phyloP scores from a whole-genome alignment of 2,888 invertebrate species.

The Romanomermis culicivorax region DNA sequence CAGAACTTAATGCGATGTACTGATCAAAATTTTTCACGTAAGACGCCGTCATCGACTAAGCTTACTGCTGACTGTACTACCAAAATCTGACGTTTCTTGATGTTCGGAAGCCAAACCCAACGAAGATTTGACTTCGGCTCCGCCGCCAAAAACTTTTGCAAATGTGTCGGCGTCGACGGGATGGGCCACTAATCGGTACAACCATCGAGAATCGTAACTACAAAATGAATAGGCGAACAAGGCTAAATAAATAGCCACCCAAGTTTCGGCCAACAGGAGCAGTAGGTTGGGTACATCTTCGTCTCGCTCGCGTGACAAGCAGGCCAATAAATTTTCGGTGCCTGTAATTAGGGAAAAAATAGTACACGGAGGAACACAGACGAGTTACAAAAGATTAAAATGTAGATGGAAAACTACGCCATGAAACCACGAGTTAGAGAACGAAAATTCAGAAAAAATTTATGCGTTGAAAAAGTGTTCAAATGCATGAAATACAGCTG shows the following conservation, averaged over 20 bases:
- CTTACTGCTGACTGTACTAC: no score
- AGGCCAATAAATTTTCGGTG: slow-evolving; percentile 68
- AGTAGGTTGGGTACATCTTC: slow-evolving; percentile 71
- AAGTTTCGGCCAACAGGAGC: slow-evolving; percentile 72
- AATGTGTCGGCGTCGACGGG: slow-evolving; percentile 55
- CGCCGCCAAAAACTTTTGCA: slow-evolving; percentile 64
- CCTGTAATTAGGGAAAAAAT: no score
- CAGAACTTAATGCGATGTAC: no score
- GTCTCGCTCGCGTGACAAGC: slow-evolving; percentile 76
- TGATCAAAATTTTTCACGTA: no score
- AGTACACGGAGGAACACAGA: slow-evolving; percentile 8
- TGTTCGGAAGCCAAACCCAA: slow-evolving; percentile 15
- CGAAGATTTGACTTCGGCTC: slow-evolving; percentile 52
- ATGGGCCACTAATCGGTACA: slow-evolving; percentile 66
- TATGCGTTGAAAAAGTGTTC: neutral
- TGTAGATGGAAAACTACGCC: slow-evolving; percentile 5
- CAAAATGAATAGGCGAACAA: slow-evolving; percentile 74
- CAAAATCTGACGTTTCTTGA: slow-evolving; percentile 23
- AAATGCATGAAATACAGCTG: no score
- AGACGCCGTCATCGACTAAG: no score
- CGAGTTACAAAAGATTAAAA: slow-evolving; percentile 1
- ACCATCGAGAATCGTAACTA: slow-evolving; percentile 73
- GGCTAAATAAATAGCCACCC: slow-evolving; percentile 75
- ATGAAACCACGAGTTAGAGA: no score
- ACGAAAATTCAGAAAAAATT: neutral